Evolutionary conservation across 2,113 vertebrate species (phyloP), one percentile per base, ranked within the genome.

Genomic region (Gadus chalcogrammus): DNA sequence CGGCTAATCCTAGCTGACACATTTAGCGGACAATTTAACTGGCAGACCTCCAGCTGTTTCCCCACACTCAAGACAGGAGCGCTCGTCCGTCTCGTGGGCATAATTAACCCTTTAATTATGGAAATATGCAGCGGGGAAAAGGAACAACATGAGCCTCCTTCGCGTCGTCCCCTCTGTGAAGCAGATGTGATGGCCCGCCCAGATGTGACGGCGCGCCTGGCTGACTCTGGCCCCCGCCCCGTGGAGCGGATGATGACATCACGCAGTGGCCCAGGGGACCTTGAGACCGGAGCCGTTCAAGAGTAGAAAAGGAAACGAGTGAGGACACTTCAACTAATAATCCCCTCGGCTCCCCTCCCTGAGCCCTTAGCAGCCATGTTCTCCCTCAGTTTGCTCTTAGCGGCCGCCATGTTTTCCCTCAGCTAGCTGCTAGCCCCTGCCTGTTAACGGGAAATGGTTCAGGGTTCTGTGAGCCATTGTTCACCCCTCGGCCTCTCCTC

Each of bases 1-100:
- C 80, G 75, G 87, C 86, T 86, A 81, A 90, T 82, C 70, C 89
- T 89, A 89, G 77, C 77, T 92, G 93, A 94, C 91, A 90, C 88
- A 92, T 92, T 91, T 90, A 91, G 90, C 71, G 42, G 90, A 92
- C 91, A 87, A 88, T 91, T 90, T 92, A 92, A 89, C 92, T 92
- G 73, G 82, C 89, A 92, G 92, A 93, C 86, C 66, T 81, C 83
- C 89, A 91, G 88, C 82, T 92, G 90, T 88, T 92, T 90, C 90
- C 89, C 76, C 85, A 91, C 88, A 87, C 87, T 92, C 91, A 89
- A 89, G 90, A 90, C 91, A 88, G 87, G 90, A 89, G 87, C 1
- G 69, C 61, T 66, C 90, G 88, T 90, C 88, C 79, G 56, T 84
- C 84, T 82, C 80, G 76, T 73, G 72, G 88, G 83, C 86, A 86